phyloP scores from a whole-genome alignment of 2,113 vertebrate genomes.

The Diadophis punctatus region DNA sequence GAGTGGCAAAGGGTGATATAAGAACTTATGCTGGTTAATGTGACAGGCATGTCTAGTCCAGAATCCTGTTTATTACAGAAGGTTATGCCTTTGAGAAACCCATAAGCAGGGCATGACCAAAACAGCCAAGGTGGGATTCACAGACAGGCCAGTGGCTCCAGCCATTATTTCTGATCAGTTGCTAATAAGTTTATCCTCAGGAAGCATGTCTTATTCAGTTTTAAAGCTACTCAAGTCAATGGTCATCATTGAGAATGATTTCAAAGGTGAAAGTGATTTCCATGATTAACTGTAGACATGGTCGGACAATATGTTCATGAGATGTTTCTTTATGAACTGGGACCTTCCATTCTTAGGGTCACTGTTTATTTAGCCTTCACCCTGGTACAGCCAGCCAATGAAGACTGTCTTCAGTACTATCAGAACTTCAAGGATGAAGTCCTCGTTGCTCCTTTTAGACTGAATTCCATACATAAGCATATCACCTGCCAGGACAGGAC shows the following conservation, averaged over 20 bases:
- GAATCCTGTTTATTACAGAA: background rate
- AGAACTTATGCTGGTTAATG: background rate
- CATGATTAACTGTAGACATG: background rate
- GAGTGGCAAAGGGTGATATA: background rate
- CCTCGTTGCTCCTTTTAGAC: background rate
- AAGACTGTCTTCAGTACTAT: background rate
- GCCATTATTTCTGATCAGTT: background rate
- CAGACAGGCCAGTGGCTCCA: background rate
- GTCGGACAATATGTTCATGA: background rate
- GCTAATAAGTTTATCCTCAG: background rate
- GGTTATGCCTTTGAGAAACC: background rate
- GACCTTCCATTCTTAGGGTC: background rate
- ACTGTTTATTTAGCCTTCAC: background rate
- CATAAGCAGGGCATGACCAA: background rate
- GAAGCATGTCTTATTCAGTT: background rate
- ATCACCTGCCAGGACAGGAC: background rate
- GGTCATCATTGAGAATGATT: background rate
- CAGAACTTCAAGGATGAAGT: background rate
- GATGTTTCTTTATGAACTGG: background rate
- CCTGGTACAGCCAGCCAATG: background rate
- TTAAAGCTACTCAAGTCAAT: background rate
- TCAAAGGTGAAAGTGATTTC: background rate
- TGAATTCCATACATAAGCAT: background rate
- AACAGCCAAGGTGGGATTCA: background rate
- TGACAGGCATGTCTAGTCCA: background rate